Evolutionary conservation across 2,888 invertebrate genomes (phyloP).

Genomic region (Dascillus cervinus): DNA sequence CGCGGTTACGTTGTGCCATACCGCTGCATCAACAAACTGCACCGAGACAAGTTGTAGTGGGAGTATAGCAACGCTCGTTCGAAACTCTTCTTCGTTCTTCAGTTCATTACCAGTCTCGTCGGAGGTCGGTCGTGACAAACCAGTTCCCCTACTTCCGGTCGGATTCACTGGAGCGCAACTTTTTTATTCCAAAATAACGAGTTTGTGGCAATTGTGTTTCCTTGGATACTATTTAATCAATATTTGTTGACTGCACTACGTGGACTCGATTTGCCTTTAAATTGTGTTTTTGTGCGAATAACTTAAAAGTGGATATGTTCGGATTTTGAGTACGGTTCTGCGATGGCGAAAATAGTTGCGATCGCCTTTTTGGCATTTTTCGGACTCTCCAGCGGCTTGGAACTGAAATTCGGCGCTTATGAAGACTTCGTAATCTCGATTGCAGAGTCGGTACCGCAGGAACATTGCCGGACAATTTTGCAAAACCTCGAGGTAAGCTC

Average conservation of each 20-base stretch:
- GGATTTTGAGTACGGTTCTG: too few species aligned
- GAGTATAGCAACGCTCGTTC: constrained; percentile 14
- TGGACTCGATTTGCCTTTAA: not conserved
- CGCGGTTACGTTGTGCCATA: constrained; percentile 15
- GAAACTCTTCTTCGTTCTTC: constrained; percentile 12
- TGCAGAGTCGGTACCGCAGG: constrained; percentile 40
- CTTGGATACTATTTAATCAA: constrained; percentile 12
- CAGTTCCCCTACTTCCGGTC: constrained; percentile 11
- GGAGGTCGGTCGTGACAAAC: constrained; percentile 4
- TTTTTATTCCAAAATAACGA: not conserved
- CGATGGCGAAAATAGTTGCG: constrained; percentile 2
- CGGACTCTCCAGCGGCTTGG: constrained; percentile 21
- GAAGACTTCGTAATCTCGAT: constrained; percentile 43
- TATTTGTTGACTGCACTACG: constrained; percentile 2
- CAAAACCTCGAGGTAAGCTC: constrained; percentile 44
- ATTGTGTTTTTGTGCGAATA: too few species aligned
- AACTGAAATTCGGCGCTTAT: constrained; percentile 42
- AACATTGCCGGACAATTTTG: constrained; percentile 41
- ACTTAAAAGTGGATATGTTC: too few species aligned
- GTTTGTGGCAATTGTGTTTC: constrained; percentile 13
- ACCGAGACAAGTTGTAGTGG: constrained; percentile 7
- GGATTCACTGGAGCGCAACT: constrained; percentile 9
- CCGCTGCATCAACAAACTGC: constrained; percentile 7
- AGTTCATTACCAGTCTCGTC: constrained; percentile 10
- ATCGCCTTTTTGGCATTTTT: constrained; percentile 6